phyloP scores from a whole-genome alignment of 1,140 invertebrate species.

The Neodiprion lecontei region DNA sequence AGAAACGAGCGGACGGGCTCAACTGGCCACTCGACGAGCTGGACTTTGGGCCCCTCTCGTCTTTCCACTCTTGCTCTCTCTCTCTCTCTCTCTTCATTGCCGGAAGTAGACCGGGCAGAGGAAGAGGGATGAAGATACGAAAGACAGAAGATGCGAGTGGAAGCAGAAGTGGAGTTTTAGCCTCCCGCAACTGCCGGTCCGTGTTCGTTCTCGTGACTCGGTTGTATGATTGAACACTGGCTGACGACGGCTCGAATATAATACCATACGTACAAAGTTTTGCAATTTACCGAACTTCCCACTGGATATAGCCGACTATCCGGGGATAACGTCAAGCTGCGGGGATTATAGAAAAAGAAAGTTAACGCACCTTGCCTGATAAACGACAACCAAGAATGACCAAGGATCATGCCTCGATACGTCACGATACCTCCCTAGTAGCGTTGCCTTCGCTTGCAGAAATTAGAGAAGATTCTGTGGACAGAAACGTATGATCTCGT shows the following conservation, averaged over 20 bases:
- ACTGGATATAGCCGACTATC: neutral
- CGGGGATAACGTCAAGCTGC: neutral
- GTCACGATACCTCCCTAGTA: too few relatives aligned
- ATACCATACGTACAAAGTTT: constrained; percentile 25
- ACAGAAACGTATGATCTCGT: too few relatives aligned
- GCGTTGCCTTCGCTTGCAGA: too few relatives aligned
- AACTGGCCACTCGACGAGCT: constrained; percentile 22
- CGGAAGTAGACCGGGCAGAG: constrained; percentile 8
- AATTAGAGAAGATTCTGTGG: too few relatives aligned
- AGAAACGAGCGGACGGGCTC: constrained; percentile 10
- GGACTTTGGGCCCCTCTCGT: constrained; percentile 11
- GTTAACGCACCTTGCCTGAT: neutral
- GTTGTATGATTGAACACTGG: constrained; percentile 24
- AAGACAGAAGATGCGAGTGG: neutral
- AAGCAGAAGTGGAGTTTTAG: neutral
- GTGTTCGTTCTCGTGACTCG: neutral
- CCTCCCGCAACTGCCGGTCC: neutral
- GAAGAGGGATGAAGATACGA: neutral
- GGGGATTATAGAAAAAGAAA: neutral
- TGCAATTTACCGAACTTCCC: constrained; percentile 28
- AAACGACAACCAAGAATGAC: too few relatives aligned
- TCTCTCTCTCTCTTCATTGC: constrained; percentile 8
- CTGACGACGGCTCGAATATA: constrained; percentile 17
- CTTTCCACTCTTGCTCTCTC: neutral
- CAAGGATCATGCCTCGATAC: too few relatives aligned